Evolutionary conservation across 2,113 vertebrate genomes (phyloP), one percentile per base, ranked within the genome.

Genomic region (Pedionomus torquatus): DNA sequence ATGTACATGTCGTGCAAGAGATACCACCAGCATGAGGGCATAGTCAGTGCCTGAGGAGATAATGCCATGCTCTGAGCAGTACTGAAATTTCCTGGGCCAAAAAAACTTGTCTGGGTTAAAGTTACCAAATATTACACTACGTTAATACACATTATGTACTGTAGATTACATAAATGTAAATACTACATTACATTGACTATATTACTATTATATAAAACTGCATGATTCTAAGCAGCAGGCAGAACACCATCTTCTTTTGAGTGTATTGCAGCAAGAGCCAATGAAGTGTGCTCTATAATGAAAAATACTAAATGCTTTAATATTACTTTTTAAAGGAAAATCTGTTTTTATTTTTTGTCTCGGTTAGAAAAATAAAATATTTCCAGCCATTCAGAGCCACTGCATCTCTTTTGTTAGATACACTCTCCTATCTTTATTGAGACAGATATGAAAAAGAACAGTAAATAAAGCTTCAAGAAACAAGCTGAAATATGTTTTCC

Each of bases 341-440:
- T 83, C 43, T 63, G 60, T 16, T 86, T 81, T 77, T 90, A 87
- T 96, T 88, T 95, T 63, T 55, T 63, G 72, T 89, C 71, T 88
- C 4, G 0, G 11, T 72, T 69, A 26, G 80, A 85, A 93, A 93
- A 89, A 71, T 89, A 64, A 96, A 93, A 44, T 76, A 94, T 76
- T 90, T 82, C 57, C 18, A n/a, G 26, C 69, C 52, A 69, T 71
- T 58, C 8, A 41, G 61, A 76, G 43, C 13, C 33, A 87, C 48
- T 76, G 48, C 33, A 58, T 72, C 26, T 30, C 65, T 71, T 89
- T 60, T 25, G 28, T 81, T 64, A 65, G 55, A 64, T 21, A 39
- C 15, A 31, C 46, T 92, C 16, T 75, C 15, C 77, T 82, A 5
- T 44, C n/a, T 48, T 94, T 88, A 75, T 33, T 77, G 63, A 41